These are phyloP conservation scores for Acanthopleura granulata DNA, from an alignment of 2,888 invertebrate species.

Conservation along the genomic window DNA sequence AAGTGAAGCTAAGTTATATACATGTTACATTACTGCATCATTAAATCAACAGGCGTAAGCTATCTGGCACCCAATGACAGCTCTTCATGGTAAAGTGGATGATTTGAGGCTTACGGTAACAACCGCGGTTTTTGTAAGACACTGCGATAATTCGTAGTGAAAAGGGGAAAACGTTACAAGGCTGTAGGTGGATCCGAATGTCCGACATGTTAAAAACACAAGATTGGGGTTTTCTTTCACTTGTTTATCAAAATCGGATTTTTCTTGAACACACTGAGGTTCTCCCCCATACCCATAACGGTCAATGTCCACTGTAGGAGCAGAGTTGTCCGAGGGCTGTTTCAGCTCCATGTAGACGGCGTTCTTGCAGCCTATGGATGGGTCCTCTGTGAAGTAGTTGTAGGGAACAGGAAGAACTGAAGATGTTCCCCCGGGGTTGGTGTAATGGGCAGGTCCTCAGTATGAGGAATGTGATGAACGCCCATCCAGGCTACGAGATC, in stretches of 20 bases:
- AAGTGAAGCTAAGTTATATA: too few species aligned
- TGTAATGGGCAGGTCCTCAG: slow-evolving; percentile 49
- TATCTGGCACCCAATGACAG: too few species aligned
- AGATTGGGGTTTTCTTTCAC: background rate
- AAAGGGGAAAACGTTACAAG: too few species aligned
- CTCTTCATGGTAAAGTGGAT: too few species aligned
- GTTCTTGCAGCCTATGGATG: slow-evolving; percentile 38
- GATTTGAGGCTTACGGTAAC: too few species aligned
- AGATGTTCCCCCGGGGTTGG: slow-evolving; percentile 41
- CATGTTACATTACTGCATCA: too few species aligned
- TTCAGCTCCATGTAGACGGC: slow-evolving; percentile 28
- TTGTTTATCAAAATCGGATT: background rate
- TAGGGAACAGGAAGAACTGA: slow-evolving; percentile 44
- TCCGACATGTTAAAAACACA: background rate
- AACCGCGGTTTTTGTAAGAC: too few species aligned
- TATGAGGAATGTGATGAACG: slow-evolving; percentile 47
- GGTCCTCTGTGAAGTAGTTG: slow-evolving; percentile 49
- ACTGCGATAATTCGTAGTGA: too few species aligned
- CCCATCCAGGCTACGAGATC: slow-evolving; percentile 57
- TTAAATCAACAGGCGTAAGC: too few species aligned
- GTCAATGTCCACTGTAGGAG: background rate
- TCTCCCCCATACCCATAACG: background rate
- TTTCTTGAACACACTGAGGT: background rate
- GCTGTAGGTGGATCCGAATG: background rate
- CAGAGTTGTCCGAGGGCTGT: background rate